A percentile compares a stretch with the other conserved stretches of the same genome.
phyloP scores from a whole-genome alignment of 2,113 vertebrate species.

The Abramis brama region DNA sequence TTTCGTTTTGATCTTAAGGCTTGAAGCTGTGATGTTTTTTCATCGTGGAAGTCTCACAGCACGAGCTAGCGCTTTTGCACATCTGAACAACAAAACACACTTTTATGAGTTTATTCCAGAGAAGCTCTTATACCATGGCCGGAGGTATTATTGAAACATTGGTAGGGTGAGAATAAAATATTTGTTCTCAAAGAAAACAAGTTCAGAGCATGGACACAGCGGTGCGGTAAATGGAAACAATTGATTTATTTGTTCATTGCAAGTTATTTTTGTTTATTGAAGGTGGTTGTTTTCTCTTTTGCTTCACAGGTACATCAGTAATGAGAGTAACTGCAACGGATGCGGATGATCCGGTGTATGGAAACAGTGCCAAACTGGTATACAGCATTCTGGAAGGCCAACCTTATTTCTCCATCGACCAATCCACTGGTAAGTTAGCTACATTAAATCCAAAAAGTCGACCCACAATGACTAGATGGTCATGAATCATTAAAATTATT shows the following conservation, averaged over 20 bases:
- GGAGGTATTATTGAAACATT: slow-evolving; percentile 23
- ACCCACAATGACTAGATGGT: slow-evolving; percentile 35
- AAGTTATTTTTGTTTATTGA: slow-evolving; percentile 27
- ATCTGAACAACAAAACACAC: slow-evolving; percentile 25
- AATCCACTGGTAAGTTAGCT: slow-evolving; percentile 86
- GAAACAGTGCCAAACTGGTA: slow-evolving; percentile 95
- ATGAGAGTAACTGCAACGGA: slow-evolving; percentile 95
- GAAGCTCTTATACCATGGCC: neutral
- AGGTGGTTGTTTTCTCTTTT: slow-evolving; percentile 27
- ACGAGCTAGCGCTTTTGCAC: neutral
- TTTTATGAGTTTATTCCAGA: slow-evolving; percentile 42
- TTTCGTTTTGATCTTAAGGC: slow-evolving; percentile 37
- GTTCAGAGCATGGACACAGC: neutral
- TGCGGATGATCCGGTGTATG: slow-evolving; percentile 95
- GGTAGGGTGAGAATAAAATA: neutral
- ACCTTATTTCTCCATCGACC: slow-evolving; percentile 97
- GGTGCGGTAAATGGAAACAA: neutral
- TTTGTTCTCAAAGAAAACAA: slow-evolving; percentile 22
- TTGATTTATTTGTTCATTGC: neutral
- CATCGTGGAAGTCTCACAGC: slow-evolving; percentile 30
- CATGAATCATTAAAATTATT: slow-evolving; percentile 29
- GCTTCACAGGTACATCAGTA: slow-evolving; percentile 87
- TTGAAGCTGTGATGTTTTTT: slow-evolving; percentile 24
- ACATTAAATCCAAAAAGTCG: too few species aligned
- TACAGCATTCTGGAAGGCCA: slow-evolving; percentile 98